Evolutionary conservation across 2,797 vertebrate species (phyloP).

Genomic region (Rhinella marina): DNA sequence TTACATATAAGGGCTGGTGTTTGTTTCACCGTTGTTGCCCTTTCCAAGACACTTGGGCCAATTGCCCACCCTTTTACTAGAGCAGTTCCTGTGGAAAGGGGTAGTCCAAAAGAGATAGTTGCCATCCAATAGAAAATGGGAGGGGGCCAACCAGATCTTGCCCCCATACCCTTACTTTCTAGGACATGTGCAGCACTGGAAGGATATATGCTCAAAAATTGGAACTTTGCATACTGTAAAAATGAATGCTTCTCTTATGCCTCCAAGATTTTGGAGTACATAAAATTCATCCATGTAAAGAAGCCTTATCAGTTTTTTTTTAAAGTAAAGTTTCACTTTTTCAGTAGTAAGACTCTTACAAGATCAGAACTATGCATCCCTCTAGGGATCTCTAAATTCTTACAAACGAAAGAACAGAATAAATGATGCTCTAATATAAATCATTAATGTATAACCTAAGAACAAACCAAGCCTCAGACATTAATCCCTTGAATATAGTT

Average conservation of each 20-base stretch:
- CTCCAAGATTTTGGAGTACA: background rate
- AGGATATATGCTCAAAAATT: background rate
- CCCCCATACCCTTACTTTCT: background rate
- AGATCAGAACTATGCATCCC: background rate
- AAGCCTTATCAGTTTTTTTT: background rate
- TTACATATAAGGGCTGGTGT: no score
- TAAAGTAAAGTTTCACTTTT: background rate
- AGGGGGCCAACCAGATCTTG: background rate
- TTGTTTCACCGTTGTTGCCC: no score
- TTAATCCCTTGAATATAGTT: background rate
- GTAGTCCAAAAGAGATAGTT: background rate
- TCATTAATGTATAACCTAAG: background rate
- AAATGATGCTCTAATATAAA: slow-evolving; percentile 11
- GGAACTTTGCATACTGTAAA: background rate
- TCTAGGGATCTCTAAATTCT: background rate
- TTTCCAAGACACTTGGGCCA: background rate
- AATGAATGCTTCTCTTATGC: background rate
- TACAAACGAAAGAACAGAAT: background rate
- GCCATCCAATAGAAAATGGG: background rate
- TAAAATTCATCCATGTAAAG: background rate
- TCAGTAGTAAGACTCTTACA: background rate
- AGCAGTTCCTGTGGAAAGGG: background rate
- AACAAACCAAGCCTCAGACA: background rate
- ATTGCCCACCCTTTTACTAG: no score
- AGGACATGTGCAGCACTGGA: background rate